Evolutionary conservation across 2,797 vertebrate genomes (phyloP).

Genomic region (Leptatherina wallacei): DNA sequence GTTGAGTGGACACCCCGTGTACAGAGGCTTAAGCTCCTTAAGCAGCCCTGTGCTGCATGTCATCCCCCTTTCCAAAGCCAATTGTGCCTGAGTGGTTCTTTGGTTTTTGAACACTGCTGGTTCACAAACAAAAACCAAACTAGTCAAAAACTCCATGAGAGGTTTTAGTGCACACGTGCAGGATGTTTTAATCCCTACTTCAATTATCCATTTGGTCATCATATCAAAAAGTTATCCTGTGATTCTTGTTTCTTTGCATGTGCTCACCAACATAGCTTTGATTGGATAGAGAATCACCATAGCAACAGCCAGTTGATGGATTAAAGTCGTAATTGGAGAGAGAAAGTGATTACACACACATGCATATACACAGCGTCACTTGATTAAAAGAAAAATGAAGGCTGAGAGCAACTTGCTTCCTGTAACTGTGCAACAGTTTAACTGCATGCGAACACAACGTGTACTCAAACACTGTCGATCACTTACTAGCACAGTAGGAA

Average conservation of each 20-base stretch:
- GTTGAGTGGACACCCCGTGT: not conserved
- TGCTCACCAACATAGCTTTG: constrained; percentile 42
- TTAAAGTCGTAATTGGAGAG: constrained; percentile 73
- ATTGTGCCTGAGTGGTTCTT: not conserved
- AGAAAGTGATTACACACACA: constrained; percentile 66
- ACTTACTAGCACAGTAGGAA: constrained; percentile 36
- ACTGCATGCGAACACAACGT: constrained; percentile 16
- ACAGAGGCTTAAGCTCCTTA: not conserved
- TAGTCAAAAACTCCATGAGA: not conserved
- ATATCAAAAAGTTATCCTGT: constrained; percentile 32
- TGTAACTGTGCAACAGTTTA: constrained; percentile 29
- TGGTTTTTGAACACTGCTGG: not conserved
- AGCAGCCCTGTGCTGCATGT: not conserved
- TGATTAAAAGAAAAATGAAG: constrained; percentile 61
- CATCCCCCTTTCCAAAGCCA: not conserved
- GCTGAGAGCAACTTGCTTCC: constrained; percentile 43
- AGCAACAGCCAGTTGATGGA: constrained; percentile 77
- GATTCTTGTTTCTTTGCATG: constrained; percentile 43
- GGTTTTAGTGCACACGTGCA: not conserved
- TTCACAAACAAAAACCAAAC: not conserved
- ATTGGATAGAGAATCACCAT: constrained; percentile 65
- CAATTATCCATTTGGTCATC: constrained; percentile 10
- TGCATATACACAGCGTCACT: constrained; percentile 29
- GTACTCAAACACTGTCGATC: constrained; percentile 34
- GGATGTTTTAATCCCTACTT: constrained; percentile 5